Evolutionary conservation across 2,113 vertebrate genomes (phyloP), one percentile per base, ranked within the genome.

Genomic region (Aldabrachelys gigantea): DNA sequence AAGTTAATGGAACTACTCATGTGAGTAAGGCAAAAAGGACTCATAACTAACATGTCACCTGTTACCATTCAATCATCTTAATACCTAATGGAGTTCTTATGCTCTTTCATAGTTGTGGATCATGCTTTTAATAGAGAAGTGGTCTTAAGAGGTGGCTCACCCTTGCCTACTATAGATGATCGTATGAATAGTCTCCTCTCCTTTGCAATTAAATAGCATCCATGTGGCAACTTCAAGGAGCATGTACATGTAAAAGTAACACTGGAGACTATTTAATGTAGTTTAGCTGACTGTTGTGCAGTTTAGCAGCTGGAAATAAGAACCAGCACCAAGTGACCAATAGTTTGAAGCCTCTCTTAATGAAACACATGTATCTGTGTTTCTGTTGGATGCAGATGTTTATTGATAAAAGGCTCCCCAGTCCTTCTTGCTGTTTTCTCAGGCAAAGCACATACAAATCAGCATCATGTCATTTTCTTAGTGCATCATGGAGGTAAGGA

Each of bases 281-380:
- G 59, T 89, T 91, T 90, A 59, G 50, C n/a, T 91, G 87, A 21
- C 27, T 49, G 91, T 56, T 50, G 84, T 82, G 27, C 54, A 93
- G 41, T 14, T 86, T 88, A 86, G 17, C 0, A 89, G 93, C 91
- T 80, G n/a, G 54, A 95, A 91, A 87, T 91, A 14, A 90, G n/a
- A 90, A 89, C 4, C 2, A 78, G 22, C 75, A 12, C 24, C 41
- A 14, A 7, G 44, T 54, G 83, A 54, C 11, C 1, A 13, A 50
- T 24, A 47, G 14, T 92, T 93, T 90, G 47, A 89, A 82, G 38
- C 38, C 44, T 87, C 85, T 75, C 91, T 96, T 88, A 83, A 91
- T 79, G 25, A 94, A 90, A 57, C 4, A 76, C 56, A 84, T 11
- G 57, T 57, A 9, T 72, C 2, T 9, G 17, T 21, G 79, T 89